Conservation (phyloP, 2,888 invertebrate species). For the Dinocampus coccinellae region DNA sequence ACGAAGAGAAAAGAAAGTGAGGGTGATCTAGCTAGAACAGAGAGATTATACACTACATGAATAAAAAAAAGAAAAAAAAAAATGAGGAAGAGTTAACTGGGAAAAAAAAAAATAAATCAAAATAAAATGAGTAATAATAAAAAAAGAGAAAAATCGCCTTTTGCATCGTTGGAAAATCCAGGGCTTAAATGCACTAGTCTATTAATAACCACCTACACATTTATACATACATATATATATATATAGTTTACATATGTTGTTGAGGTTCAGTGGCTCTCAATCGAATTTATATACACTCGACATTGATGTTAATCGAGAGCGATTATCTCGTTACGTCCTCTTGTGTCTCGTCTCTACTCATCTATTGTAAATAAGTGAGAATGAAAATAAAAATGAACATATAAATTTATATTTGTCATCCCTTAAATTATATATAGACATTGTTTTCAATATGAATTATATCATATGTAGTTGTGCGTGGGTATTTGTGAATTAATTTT, state of each 20-base stretch:
- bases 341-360: neutral
- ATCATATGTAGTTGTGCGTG: neutral
- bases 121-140: neutral
- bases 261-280: constrained; percentile 41
- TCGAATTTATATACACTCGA: constrained; percentile 29
- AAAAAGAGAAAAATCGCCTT: neutral
- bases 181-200: constrained; percentile 25
- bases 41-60: neutral
- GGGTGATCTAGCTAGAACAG: neutral
- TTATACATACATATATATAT: neutral
- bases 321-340: constrained; percentile 24
- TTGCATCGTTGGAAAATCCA: constrained; percentile 10
- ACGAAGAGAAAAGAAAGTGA: neutral
- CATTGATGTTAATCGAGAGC: constrained; percentile 8
- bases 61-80: constrained; percentile 17
- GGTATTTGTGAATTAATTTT: neutral
- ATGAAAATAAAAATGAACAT: neutral
- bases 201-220: constrained; percentile 46
- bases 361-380: neutral
- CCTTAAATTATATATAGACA: neutral
- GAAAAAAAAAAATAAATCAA: constrained; percentile 1
- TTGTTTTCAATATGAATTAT: neutral
- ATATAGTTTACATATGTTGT: neutral
- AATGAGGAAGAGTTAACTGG: neutral
- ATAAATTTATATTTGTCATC: neutral